Conservation (phyloP, 2,113 vertebrate species). For the Cichladusa arquata region DNA sequence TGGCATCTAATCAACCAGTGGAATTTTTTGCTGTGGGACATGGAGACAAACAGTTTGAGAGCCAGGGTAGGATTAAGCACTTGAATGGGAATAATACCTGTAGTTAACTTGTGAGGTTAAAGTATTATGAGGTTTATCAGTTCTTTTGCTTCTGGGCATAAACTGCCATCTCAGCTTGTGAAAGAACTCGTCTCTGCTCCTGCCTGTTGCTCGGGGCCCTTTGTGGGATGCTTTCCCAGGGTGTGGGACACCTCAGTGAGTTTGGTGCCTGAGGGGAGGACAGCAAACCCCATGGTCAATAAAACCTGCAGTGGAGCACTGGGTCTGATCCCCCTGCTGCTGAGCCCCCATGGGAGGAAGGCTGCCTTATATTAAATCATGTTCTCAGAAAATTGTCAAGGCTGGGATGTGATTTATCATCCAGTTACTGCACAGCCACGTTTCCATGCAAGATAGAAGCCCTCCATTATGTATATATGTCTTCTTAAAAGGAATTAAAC, state of each 20-base stretch:
- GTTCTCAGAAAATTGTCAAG: not conserved
- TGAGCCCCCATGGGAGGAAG: not conserved
- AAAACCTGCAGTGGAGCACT: not conserved
- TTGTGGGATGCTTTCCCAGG: slow-evolving; percentile 39
- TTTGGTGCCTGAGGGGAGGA: not conserved
- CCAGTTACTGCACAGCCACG: not conserved
- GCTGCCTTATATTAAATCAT: not conserved
- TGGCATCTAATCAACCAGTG: slow-evolving; percentile 24
- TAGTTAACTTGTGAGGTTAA: slow-evolving; percentile 37
- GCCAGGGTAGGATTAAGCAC: slow-evolving; percentile 31
- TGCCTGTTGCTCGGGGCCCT: not conserved
- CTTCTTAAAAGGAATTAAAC: not conserved
- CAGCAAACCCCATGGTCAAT: not conserved
- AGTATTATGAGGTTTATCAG: slow-evolving; percentile 48
- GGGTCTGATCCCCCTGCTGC: not conserved
- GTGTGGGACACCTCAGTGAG: not conserved
- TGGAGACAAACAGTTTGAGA: not conserved
- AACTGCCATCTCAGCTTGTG: slow-evolving; percentile 40
- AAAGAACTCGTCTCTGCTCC: not conserved
- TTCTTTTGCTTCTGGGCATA: slow-evolving; percentile 49
- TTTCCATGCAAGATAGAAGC: not conserved
- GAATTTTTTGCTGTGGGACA: slow-evolving; percentile 60
- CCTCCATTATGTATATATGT: not conserved
- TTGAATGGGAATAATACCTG: slow-evolving; percentile 43
- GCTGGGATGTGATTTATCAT: not conserved